Conservation (phyloP, 30 jellyfish, hydroid and myxozoan genomes). For the Haliclystus octoradiatus region DNA sequence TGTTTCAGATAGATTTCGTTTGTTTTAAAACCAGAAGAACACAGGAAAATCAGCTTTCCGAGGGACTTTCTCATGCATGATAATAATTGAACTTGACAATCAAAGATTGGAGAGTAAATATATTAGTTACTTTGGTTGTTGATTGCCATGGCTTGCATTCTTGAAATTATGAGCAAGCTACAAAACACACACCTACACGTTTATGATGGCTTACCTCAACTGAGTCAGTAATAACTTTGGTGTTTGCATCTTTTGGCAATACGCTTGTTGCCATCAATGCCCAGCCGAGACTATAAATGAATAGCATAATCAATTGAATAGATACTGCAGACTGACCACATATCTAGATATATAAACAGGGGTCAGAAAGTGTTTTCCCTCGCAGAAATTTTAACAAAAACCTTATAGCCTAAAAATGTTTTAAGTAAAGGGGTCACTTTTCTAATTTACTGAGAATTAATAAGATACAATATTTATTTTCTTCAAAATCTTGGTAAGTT, state of each 20-base stretch:
- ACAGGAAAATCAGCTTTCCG: background rate
- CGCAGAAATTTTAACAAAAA: too few relatives aligned
- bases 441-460: too few relatives aligned
- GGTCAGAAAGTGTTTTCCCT: too few relatives aligned
- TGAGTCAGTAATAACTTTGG: slow-evolving; percentile 42
- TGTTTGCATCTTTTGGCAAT: slow-evolving; percentile 45
- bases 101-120: background rate
- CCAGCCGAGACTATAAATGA: slow-evolving; percentile 42
- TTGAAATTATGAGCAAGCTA: slow-evolving; percentile 11
- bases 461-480: too few relatives aligned
- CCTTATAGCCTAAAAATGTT: too few relatives aligned
- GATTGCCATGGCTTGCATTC: slow-evolving; percentile 56
- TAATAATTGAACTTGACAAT: background rate
- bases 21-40: background rate
- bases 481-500: too few relatives aligned
- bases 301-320: background rate
- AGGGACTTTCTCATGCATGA: background rate
- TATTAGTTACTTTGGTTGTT: background rate
- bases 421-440: too few relatives aligned
- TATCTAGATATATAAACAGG: too few relatives aligned
- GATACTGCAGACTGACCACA: too few relatives aligned
- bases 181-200: background rate
- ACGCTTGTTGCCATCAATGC: slow-evolving; percentile 85
- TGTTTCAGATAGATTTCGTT: too few relatives aligned
- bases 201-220: slow-evolving; percentile 45